These are phyloP conservation scores for Polyodon spathula DNA, from an alignment of 2,113 vertebrate species.

Conservation along the genomic window DNA sequence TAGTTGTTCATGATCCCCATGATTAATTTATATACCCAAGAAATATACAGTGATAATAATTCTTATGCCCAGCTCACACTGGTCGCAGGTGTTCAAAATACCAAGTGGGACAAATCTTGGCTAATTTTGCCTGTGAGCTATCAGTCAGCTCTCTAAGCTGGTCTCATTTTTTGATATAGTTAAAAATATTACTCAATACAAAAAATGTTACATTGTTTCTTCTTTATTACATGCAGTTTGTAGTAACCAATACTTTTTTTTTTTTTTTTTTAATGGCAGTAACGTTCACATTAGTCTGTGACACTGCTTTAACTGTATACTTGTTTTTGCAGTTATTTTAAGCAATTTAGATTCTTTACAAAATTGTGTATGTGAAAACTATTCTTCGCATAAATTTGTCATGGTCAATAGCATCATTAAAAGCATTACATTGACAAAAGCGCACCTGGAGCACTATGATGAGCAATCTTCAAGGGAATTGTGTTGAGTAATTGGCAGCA, in stretches of 20 bases:
- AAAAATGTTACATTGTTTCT: neutral
- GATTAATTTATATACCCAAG: constrained; percentile 56
- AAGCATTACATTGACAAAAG: constrained; percentile 10
- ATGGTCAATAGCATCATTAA: neutral
- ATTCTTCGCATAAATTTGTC: neutral
- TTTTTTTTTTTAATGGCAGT: too few species aligned
- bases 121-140: constrained; percentile 60
- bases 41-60: constrained; percentile 57
- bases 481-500: constrained; percentile 40
- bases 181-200: constrained; percentile 26
- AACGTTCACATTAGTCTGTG: too few species aligned
- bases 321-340: too few species aligned
- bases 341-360: too few species aligned
- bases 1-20: constrained; percentile 48
- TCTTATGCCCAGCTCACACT: constrained; percentile 45
- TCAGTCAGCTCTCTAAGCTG: constrained; percentile 48
- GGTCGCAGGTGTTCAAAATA: constrained; percentile 59
- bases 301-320: too few species aligned
- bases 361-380: too few species aligned
- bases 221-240: too few species aligned
- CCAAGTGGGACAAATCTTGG: constrained; percentile 53
- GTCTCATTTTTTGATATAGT: constrained; percentile 44
- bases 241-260: neutral
- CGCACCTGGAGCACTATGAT: constrained; percentile 10
- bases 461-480: constrained; percentile 41